Conservation (phyloP, 1,140 invertebrate species). For the Temnothorax curvispinosus region DNA sequence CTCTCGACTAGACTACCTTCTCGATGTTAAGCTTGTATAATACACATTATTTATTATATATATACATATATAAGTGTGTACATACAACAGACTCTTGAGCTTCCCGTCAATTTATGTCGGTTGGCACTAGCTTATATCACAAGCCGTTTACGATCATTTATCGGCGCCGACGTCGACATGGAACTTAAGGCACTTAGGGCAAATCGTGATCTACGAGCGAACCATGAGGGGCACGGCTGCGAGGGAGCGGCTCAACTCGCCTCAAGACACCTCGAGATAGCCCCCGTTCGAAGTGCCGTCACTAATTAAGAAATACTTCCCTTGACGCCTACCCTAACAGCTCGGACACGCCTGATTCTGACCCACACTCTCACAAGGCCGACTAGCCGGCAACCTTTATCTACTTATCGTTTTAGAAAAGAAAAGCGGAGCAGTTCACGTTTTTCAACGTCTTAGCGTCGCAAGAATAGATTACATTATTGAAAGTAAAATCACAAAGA, state of each 20-base stretch:
- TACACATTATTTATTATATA: conserved; percentile 26
- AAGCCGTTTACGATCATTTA: conserved; percentile 61
- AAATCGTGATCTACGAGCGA: conserved; percentile 73
- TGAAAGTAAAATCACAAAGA: background rate
- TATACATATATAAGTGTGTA: background rate
- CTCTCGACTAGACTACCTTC: background rate
- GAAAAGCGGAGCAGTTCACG: background rate
- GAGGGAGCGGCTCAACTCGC: conserved; percentile 65
- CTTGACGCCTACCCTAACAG: conserved; percentile 58
- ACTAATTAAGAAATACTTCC: conserved; percentile 75
- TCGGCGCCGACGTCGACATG: conserved; percentile 50
- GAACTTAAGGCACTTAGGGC: conserved; percentile 67
- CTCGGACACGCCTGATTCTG: conserved; percentile 43
- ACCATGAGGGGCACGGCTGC: conserved; percentile 63
- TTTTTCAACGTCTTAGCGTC: background rate
- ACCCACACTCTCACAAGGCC: background rate
- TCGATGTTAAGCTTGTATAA: conserved; percentile 13
- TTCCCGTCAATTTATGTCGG: conserved; percentile 45
- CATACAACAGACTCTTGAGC: conserved; percentile 13
- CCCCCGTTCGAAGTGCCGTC: conserved; percentile 60
- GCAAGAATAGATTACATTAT: background rate
- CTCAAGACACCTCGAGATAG: conserved; percentile 52
- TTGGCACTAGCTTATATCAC: conserved; percentile 51
- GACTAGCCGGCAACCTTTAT: background rate
- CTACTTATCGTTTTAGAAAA: conserved; percentile 33